A percentile compares a stretch with the other conserved stretches of the same genome.
Evolutionary conservation across 2,797 vertebrate species (phyloP).

Genomic region (Myotis planiceps): DNA sequence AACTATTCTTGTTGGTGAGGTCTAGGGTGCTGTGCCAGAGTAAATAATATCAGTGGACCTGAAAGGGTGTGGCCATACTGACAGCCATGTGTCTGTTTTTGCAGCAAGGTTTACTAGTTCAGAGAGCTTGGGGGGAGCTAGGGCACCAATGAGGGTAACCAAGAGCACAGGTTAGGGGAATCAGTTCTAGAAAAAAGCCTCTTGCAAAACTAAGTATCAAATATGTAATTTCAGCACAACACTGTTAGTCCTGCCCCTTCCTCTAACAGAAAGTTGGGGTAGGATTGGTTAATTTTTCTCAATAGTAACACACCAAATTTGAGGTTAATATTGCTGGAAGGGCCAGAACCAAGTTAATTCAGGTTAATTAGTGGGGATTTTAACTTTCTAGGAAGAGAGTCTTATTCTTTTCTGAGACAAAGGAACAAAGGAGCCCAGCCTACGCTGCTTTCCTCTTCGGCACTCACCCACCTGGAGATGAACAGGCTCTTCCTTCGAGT

Average conservation of each 20-base stretch:
- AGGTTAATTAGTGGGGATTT: neutral
- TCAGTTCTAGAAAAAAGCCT: neutral
- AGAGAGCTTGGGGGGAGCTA: neutral
- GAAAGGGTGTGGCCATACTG: neutral
- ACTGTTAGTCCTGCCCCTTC: neutral
- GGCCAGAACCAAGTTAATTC: neutral
- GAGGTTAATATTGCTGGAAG: constrained; percentile 15
- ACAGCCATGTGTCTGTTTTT: constrained; percentile 2
- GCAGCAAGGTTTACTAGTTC: constrained; percentile 21
- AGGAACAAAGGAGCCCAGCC: neutral
- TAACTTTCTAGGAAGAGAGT: neutral
- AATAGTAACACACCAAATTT: constrained; percentile 15
- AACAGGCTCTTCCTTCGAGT: neutral
- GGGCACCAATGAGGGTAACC: neutral
- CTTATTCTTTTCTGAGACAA: neutral
- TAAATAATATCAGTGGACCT: neutral
- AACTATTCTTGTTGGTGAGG: neutral
- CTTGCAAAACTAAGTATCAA: constrained; percentile 12
- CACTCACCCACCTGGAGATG: neutral
- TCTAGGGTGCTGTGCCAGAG: neutral
- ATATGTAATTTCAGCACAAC: neutral
- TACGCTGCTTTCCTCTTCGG: neutral
- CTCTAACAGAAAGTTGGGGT: neutral
- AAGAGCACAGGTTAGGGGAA: neutral
- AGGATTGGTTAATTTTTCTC: neutral